Conservation (phyloP, 2,888 invertebrate species). For the Xestia ashworthii region DNA sequence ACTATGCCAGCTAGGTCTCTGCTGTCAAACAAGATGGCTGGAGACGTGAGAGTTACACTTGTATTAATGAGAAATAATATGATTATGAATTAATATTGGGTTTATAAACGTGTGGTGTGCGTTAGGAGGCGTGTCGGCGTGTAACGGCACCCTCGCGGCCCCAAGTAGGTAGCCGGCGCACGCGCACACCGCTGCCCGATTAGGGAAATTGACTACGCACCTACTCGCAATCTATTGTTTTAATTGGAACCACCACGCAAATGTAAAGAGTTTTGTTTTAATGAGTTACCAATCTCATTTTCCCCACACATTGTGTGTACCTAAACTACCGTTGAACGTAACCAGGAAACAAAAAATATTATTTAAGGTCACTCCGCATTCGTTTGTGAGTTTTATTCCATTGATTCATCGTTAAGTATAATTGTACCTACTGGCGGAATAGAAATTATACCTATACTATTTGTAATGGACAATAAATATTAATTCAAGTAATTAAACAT, state of each 20-base stretch:
- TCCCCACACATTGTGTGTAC: slow-evolving; percentile 56
- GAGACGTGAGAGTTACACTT: slow-evolving; percentile 9
- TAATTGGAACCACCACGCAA: slow-evolving; percentile 73
- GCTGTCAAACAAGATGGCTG: slow-evolving; percentile 37
- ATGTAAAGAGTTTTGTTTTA: slow-evolving; percentile 69
- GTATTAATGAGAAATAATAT: slow-evolving; percentile 40
- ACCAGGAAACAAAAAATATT: slow-evolving; percentile 64
- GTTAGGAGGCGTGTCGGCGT: slow-evolving; percentile 83
- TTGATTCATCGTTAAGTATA: slow-evolving; percentile 28
- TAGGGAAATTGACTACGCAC: slow-evolving; percentile 82
- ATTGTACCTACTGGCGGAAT: slow-evolving; percentile 8
- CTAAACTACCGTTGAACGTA: slow-evolving; percentile 52
- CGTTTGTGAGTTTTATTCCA: slow-evolving; percentile 38
- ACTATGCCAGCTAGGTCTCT: slow-evolving; percentile 47
- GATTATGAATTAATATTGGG: slow-evolving; percentile 55
- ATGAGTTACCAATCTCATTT: slow-evolving; percentile 71
- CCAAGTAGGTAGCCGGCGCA: slow-evolving; percentile 80
- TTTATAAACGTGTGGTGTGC: slow-evolving; percentile 65
- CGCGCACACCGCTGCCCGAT: slow-evolving; percentile 76
- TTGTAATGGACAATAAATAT: slow-evolving; percentile 2
- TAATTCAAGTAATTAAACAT: not conserved
- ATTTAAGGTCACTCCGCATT: slow-evolving; percentile 48
- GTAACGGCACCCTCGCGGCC: slow-evolving; percentile 86
- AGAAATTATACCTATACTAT: slow-evolving; percentile 7
- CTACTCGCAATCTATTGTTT: slow-evolving; percentile 77